Conservation (phyloP, 2,797 vertebrate species). For the Dicrostonyx torquatus region DNA sequence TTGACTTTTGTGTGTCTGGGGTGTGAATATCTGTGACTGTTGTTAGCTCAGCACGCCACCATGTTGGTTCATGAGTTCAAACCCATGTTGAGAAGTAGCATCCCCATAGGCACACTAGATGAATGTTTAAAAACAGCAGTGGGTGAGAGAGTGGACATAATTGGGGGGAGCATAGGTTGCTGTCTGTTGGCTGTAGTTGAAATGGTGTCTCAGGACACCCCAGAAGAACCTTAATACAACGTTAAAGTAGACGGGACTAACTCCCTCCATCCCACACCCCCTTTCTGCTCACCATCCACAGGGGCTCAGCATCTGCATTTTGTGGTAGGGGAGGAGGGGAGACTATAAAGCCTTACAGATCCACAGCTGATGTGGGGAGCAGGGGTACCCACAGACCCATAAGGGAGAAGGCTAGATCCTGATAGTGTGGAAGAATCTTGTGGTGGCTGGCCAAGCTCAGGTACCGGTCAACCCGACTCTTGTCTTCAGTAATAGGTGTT, state of each 20-base stretch:
- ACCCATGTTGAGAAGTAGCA: neutral
- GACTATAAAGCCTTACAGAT: fast-evolving
- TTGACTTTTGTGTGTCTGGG: neutral
- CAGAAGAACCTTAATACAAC: neutral
- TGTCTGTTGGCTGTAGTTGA: neutral
- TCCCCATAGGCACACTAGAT: neutral
- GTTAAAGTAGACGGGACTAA: neutral
- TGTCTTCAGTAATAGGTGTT: neutral
- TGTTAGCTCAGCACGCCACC: neutral
- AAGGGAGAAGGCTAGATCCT: neutral
- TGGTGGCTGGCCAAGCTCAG: neutral
- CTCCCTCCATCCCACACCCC: fast-evolving
- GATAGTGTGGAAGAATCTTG: neutral
- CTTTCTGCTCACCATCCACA: neutral
- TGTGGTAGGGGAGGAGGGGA: no score
- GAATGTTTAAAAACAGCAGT: neutral
- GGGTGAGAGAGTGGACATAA: neutral
- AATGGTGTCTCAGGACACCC: neutral
- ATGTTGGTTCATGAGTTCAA: neutral
- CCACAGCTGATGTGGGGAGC: neutral
- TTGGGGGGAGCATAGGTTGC: neutral
- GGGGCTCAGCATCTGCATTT: neutral
- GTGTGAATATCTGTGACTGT: neutral
- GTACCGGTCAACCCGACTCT: neutral
- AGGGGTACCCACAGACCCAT: neutral